Evolutionary conservation across 1,140 invertebrate species (phyloP).

Genomic region (Drosophila nebulosa): DNA sequence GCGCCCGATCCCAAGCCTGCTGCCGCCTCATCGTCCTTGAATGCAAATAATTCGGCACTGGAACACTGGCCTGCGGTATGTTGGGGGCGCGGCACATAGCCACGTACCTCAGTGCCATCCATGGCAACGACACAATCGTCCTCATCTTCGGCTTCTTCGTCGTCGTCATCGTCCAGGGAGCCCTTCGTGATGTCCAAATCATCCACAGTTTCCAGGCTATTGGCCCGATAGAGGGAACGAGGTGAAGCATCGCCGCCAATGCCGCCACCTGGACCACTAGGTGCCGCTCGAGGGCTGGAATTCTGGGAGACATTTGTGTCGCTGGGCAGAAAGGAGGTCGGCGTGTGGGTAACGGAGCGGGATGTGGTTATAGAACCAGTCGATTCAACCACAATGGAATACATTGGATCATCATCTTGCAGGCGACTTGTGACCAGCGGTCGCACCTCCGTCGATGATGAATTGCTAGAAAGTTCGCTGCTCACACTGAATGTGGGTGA

Average conservation of each 20-base stretch:
- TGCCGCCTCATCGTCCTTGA: slow-evolving; percentile 44
- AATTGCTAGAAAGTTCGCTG: slow-evolving; percentile 33
- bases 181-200: slow-evolving; percentile 64
- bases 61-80: slow-evolving; percentile 26
- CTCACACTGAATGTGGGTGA: slow-evolving; percentile 47
- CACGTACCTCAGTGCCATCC: slow-evolving; percentile 63
- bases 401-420: slow-evolving; percentile 33
- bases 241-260: slow-evolving; percentile 22
- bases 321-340: slow-evolving; percentile 58
- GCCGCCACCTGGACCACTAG: background rate
- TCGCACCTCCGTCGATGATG: slow-evolving; percentile 21
- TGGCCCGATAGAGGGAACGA: slow-evolving; percentile 49
- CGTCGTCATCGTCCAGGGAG: slow-evolving; percentile 58
- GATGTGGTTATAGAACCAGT: slow-evolving; percentile 59
- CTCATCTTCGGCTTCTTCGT: slow-evolving; percentile 42
- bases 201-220: slow-evolving; percentile 58
- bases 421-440: background rate
- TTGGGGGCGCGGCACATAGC: slow-evolving; percentile 46
- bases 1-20: background rate
- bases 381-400: slow-evolving; percentile 55
- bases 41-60: slow-evolving; percentile 58
- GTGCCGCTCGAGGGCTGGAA: slow-evolving; percentile 45
- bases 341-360: slow-evolving; percentile 55
- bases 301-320: slow-evolving; percentile 61
- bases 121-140: slow-evolving; percentile 62